Conservation (phyloP, 2,113 vertebrate species). For the Chionomys nivalis region DNA sequence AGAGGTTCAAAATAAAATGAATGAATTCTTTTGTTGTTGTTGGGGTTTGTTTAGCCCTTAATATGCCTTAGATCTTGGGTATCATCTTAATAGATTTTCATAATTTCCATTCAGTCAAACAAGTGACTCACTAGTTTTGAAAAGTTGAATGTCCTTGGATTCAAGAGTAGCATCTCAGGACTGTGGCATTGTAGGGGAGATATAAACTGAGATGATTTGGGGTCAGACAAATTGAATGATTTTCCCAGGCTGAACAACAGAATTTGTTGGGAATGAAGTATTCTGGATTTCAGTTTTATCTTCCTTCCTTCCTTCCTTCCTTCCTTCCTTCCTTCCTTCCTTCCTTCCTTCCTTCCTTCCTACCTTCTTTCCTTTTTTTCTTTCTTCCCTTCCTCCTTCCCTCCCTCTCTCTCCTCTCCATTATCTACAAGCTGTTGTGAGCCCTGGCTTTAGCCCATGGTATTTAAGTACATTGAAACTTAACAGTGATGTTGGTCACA, state of each 20-base stretch:
- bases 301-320: background rate
- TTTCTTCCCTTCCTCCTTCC: background rate
- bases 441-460: constrained; percentile 36
- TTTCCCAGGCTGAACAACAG: background rate
- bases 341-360: no score
- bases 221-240: background rate
- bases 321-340: background rate
- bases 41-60: background rate
- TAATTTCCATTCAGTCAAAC: background rate
- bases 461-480: constrained; percentile 55
- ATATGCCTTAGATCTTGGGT: background rate
- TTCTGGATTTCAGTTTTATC: background rate
- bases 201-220: background rate
- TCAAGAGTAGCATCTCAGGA: background rate
- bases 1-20: background rate
- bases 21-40: background rate
- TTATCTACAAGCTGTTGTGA: constrained; percentile 54
- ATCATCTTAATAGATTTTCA: background rate
- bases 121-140: background rate
- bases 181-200: background rate
- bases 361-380: background rate
- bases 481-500: constrained; percentile 5
- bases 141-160: background rate
- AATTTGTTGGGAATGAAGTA: background rate
- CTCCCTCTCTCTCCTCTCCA: no score